Conservation (phyloP, 2,113 vertebrate species). For the Pyrgilauda ruficollis region DNA sequence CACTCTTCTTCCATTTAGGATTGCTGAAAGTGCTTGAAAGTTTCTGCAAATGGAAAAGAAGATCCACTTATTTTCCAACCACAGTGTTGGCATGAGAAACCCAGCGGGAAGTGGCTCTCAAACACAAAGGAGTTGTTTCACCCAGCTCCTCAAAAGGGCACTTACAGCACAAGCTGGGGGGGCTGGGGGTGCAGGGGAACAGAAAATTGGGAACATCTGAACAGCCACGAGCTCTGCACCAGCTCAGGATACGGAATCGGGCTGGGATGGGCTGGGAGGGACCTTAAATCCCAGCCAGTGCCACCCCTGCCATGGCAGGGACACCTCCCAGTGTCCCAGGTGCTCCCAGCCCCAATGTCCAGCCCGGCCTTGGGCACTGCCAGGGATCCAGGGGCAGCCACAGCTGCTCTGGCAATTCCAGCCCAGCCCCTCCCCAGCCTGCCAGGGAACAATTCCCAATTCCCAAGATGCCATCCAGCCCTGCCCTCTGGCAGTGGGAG, state of each 20-base stretch:
- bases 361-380: neutral
- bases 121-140: neutral
- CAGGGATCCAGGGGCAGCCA: neutral
- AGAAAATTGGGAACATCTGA: neutral
- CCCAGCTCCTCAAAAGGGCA: neutral
- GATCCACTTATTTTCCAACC: neutral
- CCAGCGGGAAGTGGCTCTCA: neutral
- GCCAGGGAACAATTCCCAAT: neutral
- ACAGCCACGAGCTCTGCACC: neutral
- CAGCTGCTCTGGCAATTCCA: neutral
- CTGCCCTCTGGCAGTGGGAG: neutral
- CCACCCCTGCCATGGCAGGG: neutral
- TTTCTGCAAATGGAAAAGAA: conserved; percentile 7
- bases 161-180: neutral
- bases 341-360: neutral
- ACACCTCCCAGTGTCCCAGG: neutral
- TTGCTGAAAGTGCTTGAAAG: neutral
- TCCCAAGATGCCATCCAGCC: neutral
- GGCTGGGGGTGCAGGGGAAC: neutral
- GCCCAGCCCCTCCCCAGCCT: neutral
- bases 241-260: fast-evolving
- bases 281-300: neutral
- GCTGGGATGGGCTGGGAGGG: neutral
- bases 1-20: neutral
- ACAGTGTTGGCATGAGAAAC: neutral